Conservation (phyloP, 2,797 vertebrate genomes). For the Pseudochaenichthys georgianus region DNA sequence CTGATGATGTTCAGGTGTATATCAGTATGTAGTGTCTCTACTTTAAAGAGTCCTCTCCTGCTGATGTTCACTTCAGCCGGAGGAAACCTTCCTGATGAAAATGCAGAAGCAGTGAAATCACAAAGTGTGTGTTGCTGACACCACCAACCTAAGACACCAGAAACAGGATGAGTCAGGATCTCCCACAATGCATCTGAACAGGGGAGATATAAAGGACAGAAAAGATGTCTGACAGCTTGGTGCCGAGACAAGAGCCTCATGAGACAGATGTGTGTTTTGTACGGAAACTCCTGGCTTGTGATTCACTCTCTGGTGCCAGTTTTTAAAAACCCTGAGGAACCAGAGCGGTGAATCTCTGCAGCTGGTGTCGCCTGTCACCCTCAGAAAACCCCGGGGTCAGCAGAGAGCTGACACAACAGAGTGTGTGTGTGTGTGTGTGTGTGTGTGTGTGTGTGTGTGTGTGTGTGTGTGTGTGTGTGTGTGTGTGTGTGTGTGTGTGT, state of each 20-base stretch:
- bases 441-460: slow-evolving; percentile 56
- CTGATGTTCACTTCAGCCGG: too few species aligned
- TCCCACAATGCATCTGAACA: neutral
- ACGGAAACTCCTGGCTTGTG: slow-evolving; percentile 3
- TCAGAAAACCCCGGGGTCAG: slow-evolving; percentile 52
- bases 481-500: slow-evolving; percentile 59
- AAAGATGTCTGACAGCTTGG: neutral
- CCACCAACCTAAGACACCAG: slow-evolving; percentile 15
- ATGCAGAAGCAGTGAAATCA: neutral
- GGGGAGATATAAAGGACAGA: slow-evolving; percentile 8
- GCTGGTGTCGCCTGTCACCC: slow-evolving; percentile 5
- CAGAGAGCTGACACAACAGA: slow-evolving; percentile 49
- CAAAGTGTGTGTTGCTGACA: neutral
- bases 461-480: slow-evolving; percentile 50
- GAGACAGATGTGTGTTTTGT: neutral
- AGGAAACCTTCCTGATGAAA: neutral
- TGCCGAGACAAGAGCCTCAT: slow-evolving; percentile 11
- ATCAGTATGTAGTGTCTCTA: too few species aligned
- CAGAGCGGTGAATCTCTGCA: neutral
- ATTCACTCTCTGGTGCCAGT: neutral
- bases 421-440: slow-evolving; percentile 61
- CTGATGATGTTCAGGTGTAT: too few species aligned
- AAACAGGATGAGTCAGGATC: slow-evolving; percentile 23
- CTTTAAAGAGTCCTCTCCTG: too few species aligned
- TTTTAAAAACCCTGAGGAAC: neutral